Base-by-base conservation (phyloP, 2,113 vertebrate species). In the Gulo gulo region DNA sequence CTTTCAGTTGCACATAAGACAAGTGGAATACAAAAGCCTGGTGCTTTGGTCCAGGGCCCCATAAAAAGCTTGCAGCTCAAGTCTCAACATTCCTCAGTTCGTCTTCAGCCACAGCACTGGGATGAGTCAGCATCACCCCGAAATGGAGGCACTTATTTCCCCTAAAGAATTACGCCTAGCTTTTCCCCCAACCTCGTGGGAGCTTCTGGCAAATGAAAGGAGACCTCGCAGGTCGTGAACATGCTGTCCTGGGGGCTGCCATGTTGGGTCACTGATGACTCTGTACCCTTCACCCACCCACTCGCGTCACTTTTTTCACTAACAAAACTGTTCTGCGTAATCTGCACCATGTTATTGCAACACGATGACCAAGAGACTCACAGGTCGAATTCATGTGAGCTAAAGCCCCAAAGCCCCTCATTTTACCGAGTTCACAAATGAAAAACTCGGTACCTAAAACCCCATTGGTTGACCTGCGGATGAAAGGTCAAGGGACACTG, bases 401-500 rank as follows among this genome's bases (percentile, higher is more conserved):
- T 81, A 76, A 86, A 78, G 36, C 36, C 36, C 91, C 89, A 47
- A 57, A 42, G 59, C 39, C 69, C 83, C 91, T 50, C 12, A 65
- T 14, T 76, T 26, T 47, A 59, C 45, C 26, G 65, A 0, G 71
- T n/a, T 86, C 73, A 29, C 74, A 57, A 78, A 50, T 67, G 26
- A 50, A 20, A 86, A 61, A 36, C 12, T 6, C 65, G 47, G 12
- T 18, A 76, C 23, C 26, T 82, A 24, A 94, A 91, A 31, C 8
- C 11, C 55, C 36, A 45, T 3, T 45, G 36, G 26, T 13, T 39
- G 88, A 83, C 55, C 69, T 39, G 24, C 34, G 24, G 15, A 42
- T 55, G 18, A 45, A 45, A 74, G 39, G 73, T 74, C 31, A n/a
- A 14, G 55, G 81, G 57, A 67, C 88, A 71, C 23, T 0, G 71